These are phyloP conservation scores for Tachuris rubrigastra DNA, from an alignment of 2,113 vertebrate genomes.

Conservation along the genomic window DNA sequence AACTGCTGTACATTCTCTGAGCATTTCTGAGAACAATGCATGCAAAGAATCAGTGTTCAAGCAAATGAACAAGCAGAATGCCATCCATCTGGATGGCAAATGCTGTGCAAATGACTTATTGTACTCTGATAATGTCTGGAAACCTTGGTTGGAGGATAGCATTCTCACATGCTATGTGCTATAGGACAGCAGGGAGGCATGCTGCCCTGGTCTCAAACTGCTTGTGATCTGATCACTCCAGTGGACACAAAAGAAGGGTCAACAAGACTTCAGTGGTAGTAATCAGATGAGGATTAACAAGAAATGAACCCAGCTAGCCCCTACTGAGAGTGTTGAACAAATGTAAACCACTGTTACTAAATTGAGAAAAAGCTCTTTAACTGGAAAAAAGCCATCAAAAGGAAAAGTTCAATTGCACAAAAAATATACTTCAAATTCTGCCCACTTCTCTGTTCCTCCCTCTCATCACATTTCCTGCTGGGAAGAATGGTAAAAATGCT, in stretches of 20 bases:
- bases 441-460: background rate
- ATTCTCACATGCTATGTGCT: background rate
- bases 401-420: background rate
- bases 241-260: background rate
- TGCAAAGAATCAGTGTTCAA: background rate
- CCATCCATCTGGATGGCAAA: background rate
- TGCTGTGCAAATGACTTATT: background rate
- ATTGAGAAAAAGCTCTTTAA: background rate
- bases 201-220: background rate
- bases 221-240: background rate
- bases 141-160: background rate
- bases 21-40: background rate
- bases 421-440: background rate
- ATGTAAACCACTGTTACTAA: background rate
- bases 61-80: background rate
- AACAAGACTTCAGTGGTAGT: background rate
- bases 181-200: fast-evolving
- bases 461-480: background rate
- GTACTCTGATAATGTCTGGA: background rate
- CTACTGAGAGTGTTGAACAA: background rate
- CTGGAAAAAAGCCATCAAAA: background rate
- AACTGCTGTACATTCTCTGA: background rate
- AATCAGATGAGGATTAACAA: background rate
- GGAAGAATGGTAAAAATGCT: background rate
- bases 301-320: background rate